A percentile compares a stretch with the other conserved stretches of the same genome.
Conservation (phyloP, 2,797 vertebrate genomes). For the Harpagifer antarcticus region DNA sequence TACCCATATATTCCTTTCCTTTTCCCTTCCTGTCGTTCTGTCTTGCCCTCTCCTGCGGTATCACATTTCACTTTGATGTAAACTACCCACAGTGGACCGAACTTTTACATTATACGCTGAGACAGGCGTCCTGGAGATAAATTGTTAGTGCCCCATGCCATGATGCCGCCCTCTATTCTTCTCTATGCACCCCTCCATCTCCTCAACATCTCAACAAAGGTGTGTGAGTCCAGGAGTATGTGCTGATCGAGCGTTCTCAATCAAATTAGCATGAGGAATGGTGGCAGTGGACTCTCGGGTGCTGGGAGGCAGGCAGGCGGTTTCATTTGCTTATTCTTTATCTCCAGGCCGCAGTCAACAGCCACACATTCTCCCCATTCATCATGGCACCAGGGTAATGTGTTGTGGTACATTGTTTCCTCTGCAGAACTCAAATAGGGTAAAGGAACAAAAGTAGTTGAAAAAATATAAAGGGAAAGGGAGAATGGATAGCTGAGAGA, state of each 20-base stretch:
- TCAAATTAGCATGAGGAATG: constrained; percentile 82
- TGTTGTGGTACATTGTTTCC: constrained; percentile 68
- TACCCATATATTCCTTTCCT: constrained; percentile 17
- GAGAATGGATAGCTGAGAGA: constrained; percentile 34
- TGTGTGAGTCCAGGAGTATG: constrained; percentile 67
- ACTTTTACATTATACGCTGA: constrained; percentile 73
- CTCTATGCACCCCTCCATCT: not conserved
- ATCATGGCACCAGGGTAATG: constrained; percentile 77
- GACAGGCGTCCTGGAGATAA: constrained; percentile 72
- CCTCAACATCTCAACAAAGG: constrained; percentile 54
- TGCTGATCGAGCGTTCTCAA: constrained; percentile 73
- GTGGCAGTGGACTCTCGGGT: constrained; percentile 60
- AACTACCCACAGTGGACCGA: constrained; percentile 74
- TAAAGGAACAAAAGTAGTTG: constrained; percentile 56
- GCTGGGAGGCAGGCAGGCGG: constrained; percentile 60
- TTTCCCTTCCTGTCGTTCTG: constrained; percentile 13
- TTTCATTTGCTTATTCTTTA: constrained; percentile 84
- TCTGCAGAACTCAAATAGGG: constrained; percentile 52
- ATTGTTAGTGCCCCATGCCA: constrained; percentile 72
- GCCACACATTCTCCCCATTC: constrained; percentile 69
- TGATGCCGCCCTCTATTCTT: constrained; percentile 60
- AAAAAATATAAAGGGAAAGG: constrained; percentile 40
- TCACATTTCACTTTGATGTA: constrained; percentile 73
- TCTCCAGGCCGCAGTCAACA: constrained; percentile 78
- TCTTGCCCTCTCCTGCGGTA: constrained; percentile 39